Evolutionary conservation across 2,797 vertebrate species (phyloP), one percentile per base, ranked within the genome.

Genomic region (Adrianichthys oophorus): DNA sequence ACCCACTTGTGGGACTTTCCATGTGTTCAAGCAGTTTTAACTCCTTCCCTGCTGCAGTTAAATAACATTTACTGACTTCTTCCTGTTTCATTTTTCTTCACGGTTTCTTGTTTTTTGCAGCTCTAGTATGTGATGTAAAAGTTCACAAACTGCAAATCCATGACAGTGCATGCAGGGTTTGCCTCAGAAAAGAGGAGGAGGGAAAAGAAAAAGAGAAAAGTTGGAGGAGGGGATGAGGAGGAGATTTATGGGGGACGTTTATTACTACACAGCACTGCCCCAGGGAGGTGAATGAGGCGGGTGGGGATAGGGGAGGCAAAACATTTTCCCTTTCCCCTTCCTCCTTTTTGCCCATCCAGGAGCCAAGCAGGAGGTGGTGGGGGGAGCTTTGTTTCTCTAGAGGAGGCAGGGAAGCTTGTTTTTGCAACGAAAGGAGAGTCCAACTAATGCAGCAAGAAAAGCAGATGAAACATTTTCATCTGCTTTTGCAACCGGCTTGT

Each of bases 1-100:
- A 90, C 87, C 94, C 92, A 94, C 90, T 92, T 86, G 82, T 63
- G 93, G 93, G 93, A 94, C 92, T 96, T 96, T 95, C 94, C 94
- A 91, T 89, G 88, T 65, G 77, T 70, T 70, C 63, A 78, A 56
- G 55, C 74, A 61, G 68, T 70, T 68, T 90, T 88, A 91, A 92
- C 87, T 79, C 79, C 72, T 89, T 83, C 62, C 65, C 44, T 1
- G 48, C 76, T 62, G 23, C 69, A 68, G 40, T 21, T 52, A 50
- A 70, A 57, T 63, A 40, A 50, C 48, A 32, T 8, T 45, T 47
- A 45, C 37, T 55, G 10, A 15, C 7, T 21, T 19, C 8, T 16
- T 7, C 23, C 13, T 13, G n/a, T 52, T 4, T 47, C 7, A 16
- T 16, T 10, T 18, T 18, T 16, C n/a, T 8, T 19, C 60, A 15